Evolutionary conservation across 2,888 invertebrate species (phyloP), one percentile per base, ranked within the genome.

Genomic region (Cryptophagus acutangulus): DNA sequence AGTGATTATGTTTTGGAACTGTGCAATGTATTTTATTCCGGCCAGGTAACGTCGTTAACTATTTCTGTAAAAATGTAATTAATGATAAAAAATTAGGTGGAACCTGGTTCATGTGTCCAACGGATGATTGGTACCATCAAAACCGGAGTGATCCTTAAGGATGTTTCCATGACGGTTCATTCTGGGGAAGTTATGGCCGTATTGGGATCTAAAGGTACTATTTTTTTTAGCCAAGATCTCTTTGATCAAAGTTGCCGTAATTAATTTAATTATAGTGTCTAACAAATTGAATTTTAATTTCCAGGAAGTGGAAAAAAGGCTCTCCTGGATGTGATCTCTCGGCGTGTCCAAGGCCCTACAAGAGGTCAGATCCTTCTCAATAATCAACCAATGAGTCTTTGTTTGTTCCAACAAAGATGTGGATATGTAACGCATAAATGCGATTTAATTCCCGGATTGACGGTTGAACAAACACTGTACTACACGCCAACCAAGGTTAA

Each of bases 181-280:
- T 89, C 91, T 34, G 94, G 94, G 3, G 94, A 95, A 69, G 88
- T 95, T 37, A 82, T 94, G 61, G 94, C 94, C 18, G 83, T 95
- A 41, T 72, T 94, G 26, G 95, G 95, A 6, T 92, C 93, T 0
- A 92, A 92, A 75, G 93, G 92, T 82, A 31, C 31, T 16, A 28
- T 28, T 28, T 20, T n/a, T 6, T 12, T 8, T 29, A 8, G 1
- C 3, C 8, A 15, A 56, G 40, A 14, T 42, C 8, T 17, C 29
- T 14, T 12, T 15, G 5, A 5, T 18, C 3, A 33, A 9, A 33
- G 8, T 33, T 15, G 5, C 16, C 33, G 9, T 33, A 33, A 14
- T 13, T 13, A 9, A 33, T 12, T 33, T 33, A 4, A 14, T n/a
- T n/a, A n/a, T n/a, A n/a, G n/a, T 33, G 10, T 10, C 10, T 10